Conservation (phyloP, 2,888 invertebrate species). For the Sinotaia quadrata region DNA sequence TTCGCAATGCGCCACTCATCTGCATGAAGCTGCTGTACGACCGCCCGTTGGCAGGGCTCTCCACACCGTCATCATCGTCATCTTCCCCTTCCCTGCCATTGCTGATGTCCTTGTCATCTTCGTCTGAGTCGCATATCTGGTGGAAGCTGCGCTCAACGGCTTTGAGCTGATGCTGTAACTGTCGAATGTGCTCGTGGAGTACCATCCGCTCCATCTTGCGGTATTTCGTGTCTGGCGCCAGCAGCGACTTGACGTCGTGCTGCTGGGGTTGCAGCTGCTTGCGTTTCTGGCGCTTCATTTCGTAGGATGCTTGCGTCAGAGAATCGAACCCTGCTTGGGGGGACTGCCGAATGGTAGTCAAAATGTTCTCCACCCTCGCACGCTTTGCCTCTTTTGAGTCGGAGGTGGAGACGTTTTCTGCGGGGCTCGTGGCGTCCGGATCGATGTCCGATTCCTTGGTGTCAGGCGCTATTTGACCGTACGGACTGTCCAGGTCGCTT, state of each 20-base stretch:
- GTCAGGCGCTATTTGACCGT: slow-evolving; percentile 4
- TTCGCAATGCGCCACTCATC: neutral
- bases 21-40: slow-evolving; percentile 3
- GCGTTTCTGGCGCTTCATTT: slow-evolving; percentile 77
- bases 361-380: slow-evolving; percentile 94
- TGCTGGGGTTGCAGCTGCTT: slow-evolving; percentile 97
- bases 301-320: slow-evolving; percentile 29
- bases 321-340: slow-evolving; percentile 26
- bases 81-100: slow-evolving; percentile 9
- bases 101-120: slow-evolving; percentile 12
- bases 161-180: slow-evolving; percentile 90
- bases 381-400: slow-evolving; percentile 80
- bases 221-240: slow-evolving; percentile 43
- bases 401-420: slow-evolving; percentile 8
- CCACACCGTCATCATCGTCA: neutral
- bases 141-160: slow-evolving; percentile 77
- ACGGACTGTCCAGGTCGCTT: slow-evolving; percentile 22
- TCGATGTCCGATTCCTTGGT: slow-evolving; percentile 22
- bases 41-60: neutral
- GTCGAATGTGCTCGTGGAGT: slow-evolving; percentile 86
- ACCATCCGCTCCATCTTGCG: slow-evolving; percentile 73
- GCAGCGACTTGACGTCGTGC: slow-evolving; percentile 74
- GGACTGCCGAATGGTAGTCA: slow-evolving; percentile 87
- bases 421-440: slow-evolving; percentile 2
- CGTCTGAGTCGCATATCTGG: slow-evolving; percentile 23